phyloP scores from a whole-genome alignment of 1,140 invertebrate species.

The Coboldia fuscipes region DNA sequence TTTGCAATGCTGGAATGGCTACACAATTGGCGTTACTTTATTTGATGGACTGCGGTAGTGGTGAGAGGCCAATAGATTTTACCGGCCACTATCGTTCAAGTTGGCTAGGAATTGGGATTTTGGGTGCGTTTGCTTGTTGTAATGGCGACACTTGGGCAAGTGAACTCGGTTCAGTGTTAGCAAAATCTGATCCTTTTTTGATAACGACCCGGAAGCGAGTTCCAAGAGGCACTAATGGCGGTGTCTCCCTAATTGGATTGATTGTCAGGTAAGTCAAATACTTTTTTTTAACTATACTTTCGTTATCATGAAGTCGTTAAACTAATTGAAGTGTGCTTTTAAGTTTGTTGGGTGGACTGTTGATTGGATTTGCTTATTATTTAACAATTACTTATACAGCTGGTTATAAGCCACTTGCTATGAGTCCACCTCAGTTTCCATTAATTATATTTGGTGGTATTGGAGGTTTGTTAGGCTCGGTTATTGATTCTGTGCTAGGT shows the following conservation, averaged over 20 bases:
- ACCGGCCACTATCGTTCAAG: conserved; percentile 49
- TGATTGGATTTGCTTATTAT: conserved; percentile 55
- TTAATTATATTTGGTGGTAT: conserved; percentile 45
- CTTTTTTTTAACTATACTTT: background rate
- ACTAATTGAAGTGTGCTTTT: background rate
- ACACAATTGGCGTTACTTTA: conserved; percentile 57
- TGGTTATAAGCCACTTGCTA: conserved; percentile 29
- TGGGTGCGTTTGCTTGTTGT: conserved; percentile 55
- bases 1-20: conserved; percentile 77
- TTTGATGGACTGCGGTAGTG: conserved; percentile 55
- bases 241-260: conserved; percentile 46
- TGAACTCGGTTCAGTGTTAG: conserved; percentile 62
- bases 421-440: conserved; percentile 60
- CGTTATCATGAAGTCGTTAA: background rate
- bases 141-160: conserved; percentile 87
- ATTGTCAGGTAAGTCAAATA: conserved; percentile 17
- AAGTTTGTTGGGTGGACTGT: conserved; percentile 50
- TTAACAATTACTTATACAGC: conserved; percentile 38
- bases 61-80: conserved; percentile 64
- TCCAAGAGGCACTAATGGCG: conserved; percentile 71
- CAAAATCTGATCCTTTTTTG: conserved; percentile 41
- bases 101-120: conserved; percentile 56
- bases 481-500: conserved; percentile 67
- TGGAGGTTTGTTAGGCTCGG: conserved; percentile 56
- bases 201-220: conserved; percentile 56